Percentiles rank a stretch among this genome's conserved stretches.
Conservation (phyloP, 2,113 vertebrate genomes). For the Nerophis ophidion region DNA sequence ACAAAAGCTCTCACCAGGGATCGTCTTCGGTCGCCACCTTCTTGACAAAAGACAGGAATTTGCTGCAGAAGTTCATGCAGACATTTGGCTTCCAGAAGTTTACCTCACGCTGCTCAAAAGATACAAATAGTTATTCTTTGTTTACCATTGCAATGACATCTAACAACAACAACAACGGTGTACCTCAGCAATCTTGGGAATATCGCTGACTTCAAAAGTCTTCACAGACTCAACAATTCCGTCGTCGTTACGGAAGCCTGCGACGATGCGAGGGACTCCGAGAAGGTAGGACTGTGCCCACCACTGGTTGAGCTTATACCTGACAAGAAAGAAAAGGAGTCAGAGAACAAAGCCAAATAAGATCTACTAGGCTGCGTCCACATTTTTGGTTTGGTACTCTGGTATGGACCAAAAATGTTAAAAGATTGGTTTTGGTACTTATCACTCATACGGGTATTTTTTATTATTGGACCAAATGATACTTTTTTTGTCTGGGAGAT, state of each 20-base stretch:
- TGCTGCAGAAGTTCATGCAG: constrained; percentile 86
- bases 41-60: constrained; percentile 81
- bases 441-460: too few species aligned
- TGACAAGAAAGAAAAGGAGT: constrained; percentile 27
- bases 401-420: too few species aligned
- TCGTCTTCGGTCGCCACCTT: constrained; percentile 73
- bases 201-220: constrained; percentile 78
- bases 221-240: constrained; percentile 75
- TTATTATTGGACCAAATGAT: too few species aligned
- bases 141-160: not conserved
- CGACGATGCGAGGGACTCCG: constrained; percentile 80
- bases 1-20: constrained; percentile 67
- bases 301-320: constrained; percentile 88
- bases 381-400: too few species aligned
- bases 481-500: too few species aligned
- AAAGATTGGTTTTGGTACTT: too few species aligned
- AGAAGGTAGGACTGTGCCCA: constrained; percentile 90
- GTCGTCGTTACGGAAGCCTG: constrained; percentile 80
- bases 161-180: not conserved
- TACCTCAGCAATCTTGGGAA: constrained; percentile 82
- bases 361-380: too few species aligned
- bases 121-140: not conserved
- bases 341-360: not conserved
- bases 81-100: constrained; percentile 86
- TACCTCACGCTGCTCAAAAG: constrained; percentile 68